Conservation (phyloP, 2,797 vertebrate genomes). For the Petrocephalus schoutedeni region DNA sequence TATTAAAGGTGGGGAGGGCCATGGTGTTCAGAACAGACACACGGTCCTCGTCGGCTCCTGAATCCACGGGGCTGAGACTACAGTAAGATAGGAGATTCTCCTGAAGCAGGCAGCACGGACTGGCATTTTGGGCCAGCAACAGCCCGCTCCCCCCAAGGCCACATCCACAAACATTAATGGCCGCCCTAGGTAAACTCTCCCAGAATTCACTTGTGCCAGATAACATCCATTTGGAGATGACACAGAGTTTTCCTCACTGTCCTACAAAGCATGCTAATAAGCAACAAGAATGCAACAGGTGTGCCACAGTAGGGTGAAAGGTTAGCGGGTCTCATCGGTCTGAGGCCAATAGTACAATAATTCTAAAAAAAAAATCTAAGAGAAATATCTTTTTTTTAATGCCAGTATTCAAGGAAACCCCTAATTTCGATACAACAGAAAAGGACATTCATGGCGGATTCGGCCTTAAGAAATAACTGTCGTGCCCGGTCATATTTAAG, state of each 20-base stretch:
- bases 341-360: not conserved
- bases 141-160: not conserved
- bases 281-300: not conserved
- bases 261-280: not conserved
- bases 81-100: not conserved
- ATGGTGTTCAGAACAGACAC: not conserved
- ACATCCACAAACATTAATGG: not conserved
- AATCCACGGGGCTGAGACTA: not conserved
- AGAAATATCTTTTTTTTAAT: not conserved
- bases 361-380: not conserved
- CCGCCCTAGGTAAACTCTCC: not conserved
- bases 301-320: not conserved
- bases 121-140: not conserved
- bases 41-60: not conserved
- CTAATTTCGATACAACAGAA: not conserved
- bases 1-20: constrained; percentile 1
- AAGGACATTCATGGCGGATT: not conserved
- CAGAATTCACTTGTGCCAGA: not conserved
- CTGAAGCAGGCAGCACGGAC: not conserved
- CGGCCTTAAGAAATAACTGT: not conserved
- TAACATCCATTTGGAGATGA: not conserved
- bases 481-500: not conserved
- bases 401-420: not conserved
- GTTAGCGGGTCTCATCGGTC: not conserved
- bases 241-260: not conserved